phyloP scores from a whole-genome alignment of 2,888 invertebrate genomes.

The Morinoia aosen region DNA sequence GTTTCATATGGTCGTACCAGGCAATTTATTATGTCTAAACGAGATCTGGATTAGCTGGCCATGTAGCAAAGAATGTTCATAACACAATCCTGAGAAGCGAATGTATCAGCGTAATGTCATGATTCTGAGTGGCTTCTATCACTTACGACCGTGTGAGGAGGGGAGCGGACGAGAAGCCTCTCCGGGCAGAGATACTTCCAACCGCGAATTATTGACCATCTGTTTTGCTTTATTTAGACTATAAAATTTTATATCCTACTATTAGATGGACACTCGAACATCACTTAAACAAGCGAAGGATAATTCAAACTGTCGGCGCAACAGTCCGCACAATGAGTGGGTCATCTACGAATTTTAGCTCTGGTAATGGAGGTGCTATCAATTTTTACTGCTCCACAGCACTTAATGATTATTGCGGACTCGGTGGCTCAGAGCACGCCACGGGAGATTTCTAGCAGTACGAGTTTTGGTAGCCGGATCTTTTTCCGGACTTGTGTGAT shows the following conservation, averaged over 20 bases:
- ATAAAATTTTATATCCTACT: constrained; percentile 44
- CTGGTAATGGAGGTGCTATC: constrained; percentile 36
- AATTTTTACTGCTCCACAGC: constrained; percentile 27
- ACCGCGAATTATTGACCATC: constrained; percentile 29
- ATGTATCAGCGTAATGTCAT: background rate
- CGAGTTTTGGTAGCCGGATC: background rate
- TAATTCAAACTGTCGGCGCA: constrained; percentile 37
- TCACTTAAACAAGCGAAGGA: constrained; percentile 38
- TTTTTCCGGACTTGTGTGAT: background rate
- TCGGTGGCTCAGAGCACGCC: background rate
- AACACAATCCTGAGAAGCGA: background rate
- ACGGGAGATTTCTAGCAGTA: background rate
- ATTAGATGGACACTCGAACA: constrained; percentile 40
- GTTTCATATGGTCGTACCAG: background rate
- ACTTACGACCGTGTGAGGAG: constrained; percentile 6
- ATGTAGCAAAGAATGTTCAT: background rate
- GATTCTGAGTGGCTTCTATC: background rate
- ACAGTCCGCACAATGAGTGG: constrained; percentile 35
- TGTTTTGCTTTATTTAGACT: constrained; percentile 16
- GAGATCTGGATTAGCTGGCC: background rate
- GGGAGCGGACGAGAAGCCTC: background rate
- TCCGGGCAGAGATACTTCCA: constrained; percentile 1
- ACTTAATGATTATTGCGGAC: constrained; percentile 5
- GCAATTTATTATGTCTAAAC: constrained; percentile 9
- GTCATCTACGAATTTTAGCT: constrained; percentile 23